phyloP scores from a whole-genome alignment of 2,888 invertebrate species.

The Linnaemya tessellans region DNA sequence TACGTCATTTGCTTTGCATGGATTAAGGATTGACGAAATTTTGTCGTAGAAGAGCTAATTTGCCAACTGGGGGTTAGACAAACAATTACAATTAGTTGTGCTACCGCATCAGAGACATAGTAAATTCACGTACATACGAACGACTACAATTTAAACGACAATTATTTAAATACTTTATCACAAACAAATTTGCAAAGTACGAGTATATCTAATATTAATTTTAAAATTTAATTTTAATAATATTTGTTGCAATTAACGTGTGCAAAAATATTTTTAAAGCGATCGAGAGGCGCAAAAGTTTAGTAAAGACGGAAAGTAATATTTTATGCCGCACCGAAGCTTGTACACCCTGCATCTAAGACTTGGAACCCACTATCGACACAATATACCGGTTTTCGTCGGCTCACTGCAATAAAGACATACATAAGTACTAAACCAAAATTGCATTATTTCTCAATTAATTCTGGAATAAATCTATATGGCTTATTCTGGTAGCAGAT shows the following conservation, averaged over 20 bases:
- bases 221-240: neutral
- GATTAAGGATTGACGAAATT: constrained; percentile 52
- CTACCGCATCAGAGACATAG: neutral
- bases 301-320: neutral
- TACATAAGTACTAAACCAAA: no score
- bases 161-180: constrained; percentile 17
- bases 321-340: no score
- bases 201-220: neutral
- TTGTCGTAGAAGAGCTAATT: constrained; percentile 38
- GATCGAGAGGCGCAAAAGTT: neutral
- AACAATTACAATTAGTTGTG: neutral
- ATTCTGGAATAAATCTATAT: no score
- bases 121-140: neutral
- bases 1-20: constrained; percentile 58
- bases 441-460: no score
- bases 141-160: neutral
- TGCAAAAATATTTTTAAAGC: neutral
- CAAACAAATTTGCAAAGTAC: neutral
- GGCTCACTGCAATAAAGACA: no score
- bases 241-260: neutral
- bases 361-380: no score
- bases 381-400: no score
- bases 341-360: neutral
- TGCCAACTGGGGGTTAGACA: neutral
- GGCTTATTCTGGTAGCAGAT: no score